phyloP scores from a whole-genome alignment of 2,888 invertebrate genomes.

The Drosophila macrospina region DNA sequence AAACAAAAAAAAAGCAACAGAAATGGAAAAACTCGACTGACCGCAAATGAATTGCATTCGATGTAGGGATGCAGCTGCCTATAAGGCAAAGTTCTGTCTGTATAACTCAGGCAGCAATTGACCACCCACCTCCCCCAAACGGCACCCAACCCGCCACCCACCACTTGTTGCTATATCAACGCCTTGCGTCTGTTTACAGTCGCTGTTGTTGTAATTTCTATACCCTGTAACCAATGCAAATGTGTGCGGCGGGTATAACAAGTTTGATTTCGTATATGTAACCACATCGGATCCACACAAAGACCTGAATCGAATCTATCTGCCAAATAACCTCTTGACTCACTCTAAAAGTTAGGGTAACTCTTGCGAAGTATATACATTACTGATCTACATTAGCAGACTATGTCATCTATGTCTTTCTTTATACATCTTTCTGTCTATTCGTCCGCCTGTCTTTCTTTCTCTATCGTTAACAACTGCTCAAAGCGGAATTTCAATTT shows the following conservation, averaged over 20 bases:
- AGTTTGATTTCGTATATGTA: too few relatives aligned
- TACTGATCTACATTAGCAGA: too few relatives aligned
- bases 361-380: too few relatives aligned
- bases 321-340: too few relatives aligned
- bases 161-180: constrained; percentile 80
- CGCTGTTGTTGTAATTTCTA: constrained; percentile 18
- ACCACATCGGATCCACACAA: too few relatives aligned
- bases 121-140: not conserved
- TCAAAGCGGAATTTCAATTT: too few relatives aligned
- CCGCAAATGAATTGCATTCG: constrained; percentile 52
- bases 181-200: constrained; percentile 42
- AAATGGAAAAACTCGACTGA: constrained; percentile 24
- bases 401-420: too few relatives aligned
- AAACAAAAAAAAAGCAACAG: constrained; percentile 10
- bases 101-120: constrained; percentile 16
- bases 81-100: constrained; percentile 6
- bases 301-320: too few relatives aligned
- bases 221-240: constrained; percentile 6
- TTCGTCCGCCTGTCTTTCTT: too few relatives aligned
- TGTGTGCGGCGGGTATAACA: not conserved
- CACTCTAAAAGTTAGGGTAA: too few relatives aligned
- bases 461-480: too few relatives aligned
- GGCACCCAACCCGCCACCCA: constrained; percentile 22
- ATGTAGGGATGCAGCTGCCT: constrained; percentile 13
- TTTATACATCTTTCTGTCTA: too few relatives aligned